Evolutionary conservation across 2,113 vertebrate species (phyloP).

Genomic region (Melospiza melodia): DNA sequence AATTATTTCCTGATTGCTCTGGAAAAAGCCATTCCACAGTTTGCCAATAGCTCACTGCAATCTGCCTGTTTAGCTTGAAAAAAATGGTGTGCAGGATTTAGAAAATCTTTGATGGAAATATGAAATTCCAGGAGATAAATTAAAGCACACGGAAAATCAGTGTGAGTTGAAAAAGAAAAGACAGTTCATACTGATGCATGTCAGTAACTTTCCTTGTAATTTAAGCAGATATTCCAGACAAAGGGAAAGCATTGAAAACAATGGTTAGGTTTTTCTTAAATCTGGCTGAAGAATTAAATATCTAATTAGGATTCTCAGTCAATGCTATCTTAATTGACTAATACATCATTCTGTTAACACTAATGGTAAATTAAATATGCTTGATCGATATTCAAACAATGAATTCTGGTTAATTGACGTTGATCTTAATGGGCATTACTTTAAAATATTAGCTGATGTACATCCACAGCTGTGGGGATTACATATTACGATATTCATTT

Average conservation of each 20-base stretch:
- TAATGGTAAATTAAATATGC: slow-evolving; percentile 68
- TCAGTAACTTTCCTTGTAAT: background rate
- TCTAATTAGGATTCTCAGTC: slow-evolving; percentile 69
- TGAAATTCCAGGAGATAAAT: background rate
- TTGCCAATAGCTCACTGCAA: background rate
- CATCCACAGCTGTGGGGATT: slow-evolving; percentile 9
- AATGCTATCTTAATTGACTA: slow-evolving; percentile 60
- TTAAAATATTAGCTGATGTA: slow-evolving; percentile 55
- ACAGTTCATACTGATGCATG: background rate
- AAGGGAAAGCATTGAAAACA: background rate
- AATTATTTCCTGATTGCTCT: background rate
- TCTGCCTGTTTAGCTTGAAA: background rate
- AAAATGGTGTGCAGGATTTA: background rate
- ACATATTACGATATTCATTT: slow-evolving; percentile 45
- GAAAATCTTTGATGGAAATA: background rate
- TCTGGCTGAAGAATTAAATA: slow-evolving; percentile 53
- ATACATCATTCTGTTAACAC: slow-evolving; percentile 64
- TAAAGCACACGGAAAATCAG: background rate
- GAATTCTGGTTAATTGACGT: slow-evolving; percentile 53
- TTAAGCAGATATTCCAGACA: background rate
- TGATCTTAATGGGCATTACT: slow-evolving; percentile 52
- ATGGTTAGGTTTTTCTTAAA: slow-evolving; percentile 24
- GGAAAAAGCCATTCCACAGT: background rate
- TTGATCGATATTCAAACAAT: slow-evolving; percentile 62
- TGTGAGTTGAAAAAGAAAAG: background rate